phyloP scores from a whole-genome alignment of 2,113 vertebrate genomes.

The Phrynosoma blainvillii region DNA sequence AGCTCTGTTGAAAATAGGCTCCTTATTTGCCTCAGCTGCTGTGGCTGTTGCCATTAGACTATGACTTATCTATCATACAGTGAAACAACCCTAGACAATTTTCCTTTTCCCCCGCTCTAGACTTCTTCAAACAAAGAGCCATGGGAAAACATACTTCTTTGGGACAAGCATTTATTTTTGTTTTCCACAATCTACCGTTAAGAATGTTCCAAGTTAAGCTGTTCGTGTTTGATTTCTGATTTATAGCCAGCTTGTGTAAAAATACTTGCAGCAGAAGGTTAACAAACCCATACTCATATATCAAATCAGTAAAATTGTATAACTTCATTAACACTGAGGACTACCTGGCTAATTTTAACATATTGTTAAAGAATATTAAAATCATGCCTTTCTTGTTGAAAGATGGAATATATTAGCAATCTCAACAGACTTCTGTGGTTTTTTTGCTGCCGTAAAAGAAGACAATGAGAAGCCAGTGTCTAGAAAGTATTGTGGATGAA shows the following conservation, averaged over 20 bases:
- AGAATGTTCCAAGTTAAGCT: conserved; percentile 91
- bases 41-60: conserved; percentile 83
- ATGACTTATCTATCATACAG: conserved; percentile 78
- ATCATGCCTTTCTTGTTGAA: conserved; percentile 99
- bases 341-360: conserved; percentile 99
- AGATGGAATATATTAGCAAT: conserved; percentile 99
- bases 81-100: conserved; percentile 80
- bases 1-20: conserved; percentile 81
- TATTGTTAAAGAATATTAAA: conserved; percentile 99
- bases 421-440: conserved; percentile 86
- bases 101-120: conserved; percentile 74
- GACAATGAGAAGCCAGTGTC: neutral
- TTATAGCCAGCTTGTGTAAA: conserved; percentile 92
- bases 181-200: conserved; percentile 88
- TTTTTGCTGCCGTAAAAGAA: conserved; percentile 71
- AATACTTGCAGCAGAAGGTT: conserved; percentile 90
- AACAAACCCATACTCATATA: conserved; percentile 91
- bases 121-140: conserved; percentile 67
- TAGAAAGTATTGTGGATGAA: neutral
- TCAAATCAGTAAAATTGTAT: conserved; percentile 96
- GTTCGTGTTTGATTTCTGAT: conserved; percentile 84
- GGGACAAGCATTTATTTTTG: conserved; percentile 84
- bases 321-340: conserved; percentile 99
- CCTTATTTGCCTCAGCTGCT: conserved; percentile 82
- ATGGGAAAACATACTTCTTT: conserved; percentile 79